Base-by-base conservation (phyloP, 2,888 invertebrate species). In the Caenorhabditis angaria region DNA sequence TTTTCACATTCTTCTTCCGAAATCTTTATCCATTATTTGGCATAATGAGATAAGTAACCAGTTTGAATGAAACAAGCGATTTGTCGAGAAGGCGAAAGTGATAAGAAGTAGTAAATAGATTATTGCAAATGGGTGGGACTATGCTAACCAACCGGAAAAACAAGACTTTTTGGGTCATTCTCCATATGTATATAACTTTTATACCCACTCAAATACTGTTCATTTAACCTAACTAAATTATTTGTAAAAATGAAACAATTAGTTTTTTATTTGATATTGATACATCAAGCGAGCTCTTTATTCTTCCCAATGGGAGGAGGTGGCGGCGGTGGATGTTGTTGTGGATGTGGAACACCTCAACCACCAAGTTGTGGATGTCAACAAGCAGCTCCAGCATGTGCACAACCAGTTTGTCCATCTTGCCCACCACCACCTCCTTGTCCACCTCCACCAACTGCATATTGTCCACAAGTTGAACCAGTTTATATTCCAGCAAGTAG, bases 341-440 rank as follows among this genome's bases (percentile, higher is more conserved):
- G 80, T 59, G 78, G 80, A 41, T 78, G 80, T 56, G 76, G 76
- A 18, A 76, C 74, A 60, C 80, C 77, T 3, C 77, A 76, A 61
- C 77, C 80, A 14, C 58, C 77, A 35, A 70, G 68, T 61, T 78
- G 80, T 61, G 77, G 77, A 51, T 80, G 80, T 62, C 53, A 55
- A 24, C 56, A 54, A 27, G 54, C 54, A 27, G 18, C 28, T 68
- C 32, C 58, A 69, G 41, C 41, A 68, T 74, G 68, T 32, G 61
- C 68, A 10, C 65, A 61, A 73, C 69, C 70, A 50, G 41, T 68
- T 0, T 76, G 76, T 55, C 74, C 79, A 20, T 61, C 69, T 0
- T 78, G 78, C 48, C 65, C 78, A 25, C 65, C 76, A 59, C 76
- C 76, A 18, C 79, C 68, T 28, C 66, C 73, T 2, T 80, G 80